Percentiles rank a stretch among this genome's conserved stretches.
phyloP scores from a whole-genome alignment of 2,113 vertebrate species.

The Columba livia region DNA sequence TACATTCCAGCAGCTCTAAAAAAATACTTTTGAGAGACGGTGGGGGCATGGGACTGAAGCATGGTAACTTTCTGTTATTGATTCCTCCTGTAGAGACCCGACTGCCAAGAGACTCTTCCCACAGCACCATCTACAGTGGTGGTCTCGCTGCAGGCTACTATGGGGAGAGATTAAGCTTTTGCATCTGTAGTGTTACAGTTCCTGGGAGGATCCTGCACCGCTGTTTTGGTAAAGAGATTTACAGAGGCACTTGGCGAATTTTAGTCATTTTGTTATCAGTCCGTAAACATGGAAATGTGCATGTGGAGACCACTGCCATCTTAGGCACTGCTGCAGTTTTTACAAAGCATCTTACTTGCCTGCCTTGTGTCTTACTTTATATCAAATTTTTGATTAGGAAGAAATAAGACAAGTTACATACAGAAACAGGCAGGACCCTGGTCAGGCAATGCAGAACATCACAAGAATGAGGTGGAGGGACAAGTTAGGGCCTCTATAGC shows the following conservation, averaged over 20 bases:
- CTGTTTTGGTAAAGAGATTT: conserved; percentile 39
- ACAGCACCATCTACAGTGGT: conserved; percentile 33
- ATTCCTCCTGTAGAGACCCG: not conserved
- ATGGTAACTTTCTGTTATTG: conserved; percentile 25
- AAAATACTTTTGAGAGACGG: not conserved
- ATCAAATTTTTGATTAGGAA: not conserved
- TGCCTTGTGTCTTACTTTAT: not conserved
- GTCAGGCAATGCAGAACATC: not conserved
- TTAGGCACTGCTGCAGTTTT: not conserved
- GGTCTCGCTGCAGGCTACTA: conserved; percentile 37
- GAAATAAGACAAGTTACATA: not conserved
- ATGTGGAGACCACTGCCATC: not conserved
- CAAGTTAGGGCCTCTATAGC: not conserved
- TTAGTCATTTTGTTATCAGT: conserved; percentile 38
- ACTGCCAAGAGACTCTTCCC: not conserved
- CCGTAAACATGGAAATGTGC: not conserved
- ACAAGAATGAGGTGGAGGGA: not conserved
- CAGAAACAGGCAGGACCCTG: not conserved
- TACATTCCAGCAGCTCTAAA: not conserved
- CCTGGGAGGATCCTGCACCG: not conserved
- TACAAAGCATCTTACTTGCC: not conserved
- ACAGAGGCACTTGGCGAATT: conserved; percentile 16
- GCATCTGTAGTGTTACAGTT: not conserved
- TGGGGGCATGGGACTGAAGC: not conserved
- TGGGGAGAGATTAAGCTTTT: conserved; percentile 44